phyloP scores from a whole-genome alignment of 2,797 vertebrate genomes.

The Neosalanx taihuensis region DNA sequence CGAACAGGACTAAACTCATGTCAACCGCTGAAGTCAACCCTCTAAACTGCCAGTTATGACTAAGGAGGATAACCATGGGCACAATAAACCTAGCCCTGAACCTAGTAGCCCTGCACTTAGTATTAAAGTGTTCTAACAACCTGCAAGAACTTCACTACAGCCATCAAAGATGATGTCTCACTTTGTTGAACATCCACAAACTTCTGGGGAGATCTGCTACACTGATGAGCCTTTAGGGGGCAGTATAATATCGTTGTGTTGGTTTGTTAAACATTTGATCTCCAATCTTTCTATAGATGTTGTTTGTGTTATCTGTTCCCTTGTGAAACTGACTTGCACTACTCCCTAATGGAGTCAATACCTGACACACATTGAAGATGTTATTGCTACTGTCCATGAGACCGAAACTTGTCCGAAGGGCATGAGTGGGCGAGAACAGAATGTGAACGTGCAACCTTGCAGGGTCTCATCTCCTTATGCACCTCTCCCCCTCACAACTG shows the following conservation, averaged over 20 bases:
- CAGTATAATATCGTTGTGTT: constrained; percentile 57
- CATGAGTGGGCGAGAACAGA: constrained; percentile 7
- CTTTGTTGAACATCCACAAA: neutral
- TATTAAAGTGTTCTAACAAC: neutral
- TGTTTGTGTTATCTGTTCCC: neutral
- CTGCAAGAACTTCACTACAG: neutral
- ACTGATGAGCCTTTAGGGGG: constrained; percentile 53
- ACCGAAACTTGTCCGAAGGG: constrained; percentile 15
- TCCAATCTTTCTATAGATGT: neutral
- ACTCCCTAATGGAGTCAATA: neutral
- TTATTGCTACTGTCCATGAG: constrained; percentile 41
- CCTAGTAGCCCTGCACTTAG: neutral
- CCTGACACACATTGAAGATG: neutral
- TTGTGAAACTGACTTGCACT: neutral
- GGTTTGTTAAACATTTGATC: neutral
- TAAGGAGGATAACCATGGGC: neutral
- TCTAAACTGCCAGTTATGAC: too few species aligned
- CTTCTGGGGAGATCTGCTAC: constrained; percentile 21
- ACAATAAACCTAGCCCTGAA: neutral
- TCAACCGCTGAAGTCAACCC: neutral
- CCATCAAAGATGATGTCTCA: neutral
- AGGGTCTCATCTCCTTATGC: neutral
- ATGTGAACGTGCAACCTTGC: neutral
- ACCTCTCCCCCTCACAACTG: constrained; percentile 4
- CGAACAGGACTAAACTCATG: neutral